These are phyloP conservation scores for Drosophila subpulchrella DNA, from an alignment of 1,140 invertebrate species.

Conservation along the genomic window DNA sequence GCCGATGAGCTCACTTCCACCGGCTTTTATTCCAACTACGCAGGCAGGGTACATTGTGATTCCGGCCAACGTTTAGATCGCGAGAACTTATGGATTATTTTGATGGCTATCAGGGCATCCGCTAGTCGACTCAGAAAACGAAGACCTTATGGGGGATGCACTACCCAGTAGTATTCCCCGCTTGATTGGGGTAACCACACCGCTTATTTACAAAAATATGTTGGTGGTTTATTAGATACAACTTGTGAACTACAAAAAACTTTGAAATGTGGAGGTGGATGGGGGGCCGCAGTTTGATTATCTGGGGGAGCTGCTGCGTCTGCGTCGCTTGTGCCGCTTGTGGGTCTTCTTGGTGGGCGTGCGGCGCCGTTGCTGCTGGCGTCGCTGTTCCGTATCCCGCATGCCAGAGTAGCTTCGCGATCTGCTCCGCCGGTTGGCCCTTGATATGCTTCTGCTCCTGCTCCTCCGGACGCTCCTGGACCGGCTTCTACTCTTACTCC, in stretches of 20 bases:
- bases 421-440: slow-evolving; percentile 16
- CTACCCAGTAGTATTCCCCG: neutral
- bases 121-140: neutral
- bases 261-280: slow-evolving; percentile 1
- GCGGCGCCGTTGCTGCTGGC: slow-evolving; percentile 36
- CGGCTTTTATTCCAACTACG: slow-evolving; percentile 30
- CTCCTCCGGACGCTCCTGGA: slow-evolving; percentile 13
- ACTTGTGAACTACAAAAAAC: slow-evolving; percentile 8
- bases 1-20: slow-evolving; percentile 14
- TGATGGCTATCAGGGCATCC: neutral
- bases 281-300: too few relatives aligned
- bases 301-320: slow-evolving; percentile 60
- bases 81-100: neutral
- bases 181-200: slow-evolving; percentile 1
- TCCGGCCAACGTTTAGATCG: too few relatives aligned
- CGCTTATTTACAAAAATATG: slow-evolving; percentile 27
- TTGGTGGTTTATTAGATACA: slow-evolving; percentile 32
- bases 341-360: slow-evolving; percentile 61
- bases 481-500: slow-evolving; percentile 9
- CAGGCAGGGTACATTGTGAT: neutral
- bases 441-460: slow-evolving; percentile 34
- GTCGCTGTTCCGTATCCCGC: slow-evolving; percentile 18
- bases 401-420: slow-evolving; percentile 28
- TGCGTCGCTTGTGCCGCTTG: slow-evolving; percentile 66
- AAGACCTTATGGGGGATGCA: neutral